A percentile compares a stretch with the other conserved stretches of the same genome.
These are phyloP conservation scores for Globia sparganii DNA, from an alignment of 2,888 invertebrate genomes.

Conservation along the genomic window DNA sequence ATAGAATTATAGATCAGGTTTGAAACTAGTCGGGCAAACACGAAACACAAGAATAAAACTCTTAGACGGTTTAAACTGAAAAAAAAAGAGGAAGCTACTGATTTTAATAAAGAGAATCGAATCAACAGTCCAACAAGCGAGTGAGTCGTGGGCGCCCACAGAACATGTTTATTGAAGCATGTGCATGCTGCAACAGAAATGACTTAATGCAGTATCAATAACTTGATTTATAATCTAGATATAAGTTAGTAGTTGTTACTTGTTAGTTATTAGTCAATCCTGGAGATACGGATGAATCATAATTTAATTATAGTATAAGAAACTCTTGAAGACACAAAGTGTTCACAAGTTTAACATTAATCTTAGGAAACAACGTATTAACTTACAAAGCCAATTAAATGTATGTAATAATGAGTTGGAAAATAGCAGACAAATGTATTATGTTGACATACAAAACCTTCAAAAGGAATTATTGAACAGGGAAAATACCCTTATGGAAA, in stretches of 20 bases:
- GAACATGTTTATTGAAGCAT: too few species aligned
- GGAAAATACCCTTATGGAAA: too few species aligned
- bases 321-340: too few species aligned
- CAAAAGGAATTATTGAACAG: too few species aligned
- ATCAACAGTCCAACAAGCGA: not conserved
- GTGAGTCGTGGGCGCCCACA: not conserved
- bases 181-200: not conserved
- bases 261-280: not conserved
- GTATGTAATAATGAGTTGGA: too few species aligned
- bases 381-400: too few species aligned
- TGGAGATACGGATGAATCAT: not conserved
- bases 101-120: not conserved
- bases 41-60: not conserved
- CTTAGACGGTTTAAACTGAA: not conserved
- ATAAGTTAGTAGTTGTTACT: not conserved
- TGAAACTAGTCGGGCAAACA: not conserved
- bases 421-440: too few species aligned
- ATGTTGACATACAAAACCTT: too few species aligned
- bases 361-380: too few species aligned
- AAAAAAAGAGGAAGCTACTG: not conserved
- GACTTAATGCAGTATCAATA: constrained; percentile 10
- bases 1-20: not conserved
- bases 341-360: too few species aligned
- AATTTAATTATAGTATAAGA: too few species aligned
- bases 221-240: constrained; percentile 12